Percentiles rank a stretch among this genome's conserved stretches.
phyloP scores from a whole-genome alignment of 2,888 invertebrate genomes.

The Agriopis leucophaearia region DNA sequence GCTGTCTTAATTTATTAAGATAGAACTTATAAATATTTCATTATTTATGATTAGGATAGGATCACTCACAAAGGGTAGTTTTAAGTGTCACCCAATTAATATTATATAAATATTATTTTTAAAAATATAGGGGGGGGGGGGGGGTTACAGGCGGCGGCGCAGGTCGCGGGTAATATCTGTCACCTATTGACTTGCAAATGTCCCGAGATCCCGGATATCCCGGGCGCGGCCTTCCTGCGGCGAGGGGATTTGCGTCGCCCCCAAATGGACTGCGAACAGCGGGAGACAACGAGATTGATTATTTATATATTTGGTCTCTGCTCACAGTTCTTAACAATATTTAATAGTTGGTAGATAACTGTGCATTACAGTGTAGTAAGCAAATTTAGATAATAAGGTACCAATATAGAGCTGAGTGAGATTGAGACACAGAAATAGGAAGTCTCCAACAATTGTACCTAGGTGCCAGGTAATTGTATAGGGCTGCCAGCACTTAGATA shows the following conservation, averaged over 20 bases:
- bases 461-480: too few species aligned
- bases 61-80: too few species aligned
- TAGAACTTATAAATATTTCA: too few species aligned
- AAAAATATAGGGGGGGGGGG: too few species aligned
- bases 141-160: too few species aligned
- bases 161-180: slow-evolving; percentile 11
- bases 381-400: background rate
- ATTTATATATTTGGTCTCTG: slow-evolving; percentile 21
- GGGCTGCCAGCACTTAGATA: too few species aligned
- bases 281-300: slow-evolving; percentile 39
- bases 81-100: too few species aligned
- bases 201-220: slow-evolving; percentile 30
- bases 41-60: too few species aligned
- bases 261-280: slow-evolving; percentile 40
- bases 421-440: too few species aligned
- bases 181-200: slow-evolving; percentile 50
- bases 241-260: slow-evolving; percentile 32
- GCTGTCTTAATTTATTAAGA: too few species aligned
- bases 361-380: background rate
- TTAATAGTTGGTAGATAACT: background rate
- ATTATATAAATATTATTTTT: too few species aligned
- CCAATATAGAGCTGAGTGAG: background rate
- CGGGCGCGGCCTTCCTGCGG: slow-evolving; percentile 29
- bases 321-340: slow-evolving; percentile 3
- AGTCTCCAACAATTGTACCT: too few species aligned